Evolutionary conservation across 1,140 invertebrate genomes (phyloP), one percentile per base, ranked within the genome.

Genomic region (Ceratosolen solmsi): DNA sequence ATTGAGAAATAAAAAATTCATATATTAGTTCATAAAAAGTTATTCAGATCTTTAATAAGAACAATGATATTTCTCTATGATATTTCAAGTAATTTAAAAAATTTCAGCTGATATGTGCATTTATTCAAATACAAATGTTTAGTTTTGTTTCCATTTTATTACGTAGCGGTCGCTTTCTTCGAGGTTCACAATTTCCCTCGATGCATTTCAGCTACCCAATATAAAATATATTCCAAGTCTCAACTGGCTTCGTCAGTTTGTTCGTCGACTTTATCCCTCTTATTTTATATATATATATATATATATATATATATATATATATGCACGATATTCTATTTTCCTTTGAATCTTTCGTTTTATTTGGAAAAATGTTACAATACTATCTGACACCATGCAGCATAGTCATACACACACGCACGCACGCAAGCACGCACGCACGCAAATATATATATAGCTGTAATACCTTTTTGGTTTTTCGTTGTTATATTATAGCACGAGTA

Each of bases 151-250:
- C 15, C 25, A 4, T 27, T 41, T 46, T 70, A 70, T 38, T 70
- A 0, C 11, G 5, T 25, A 9, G 8, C 41, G 4, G 5, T n/a
- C n/a, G 9, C 38, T 71, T 71, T 46, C 13, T 38, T 49, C 25
- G 4, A 1, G 5, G 49, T 30, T 30, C 20, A 56, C 58, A 77
- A 77, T 77, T 77, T 77, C n/a, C 58, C 15, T 22, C 33, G 74
- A 36, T 65, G n/a, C 65, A 76, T 65, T 70, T 58, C 30, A 78
- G 54, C 27, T 54, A 78, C 4, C 63, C 30, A 54, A 33, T 63
- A 63, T 63, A 60, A 68, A 70, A 70, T 78, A 78, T 70, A 70
- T 78, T 46, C 46, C 58, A 46, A 77, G 38, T 77, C 58, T 46
- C 74, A 27, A 25, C 46, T 72, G 13, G 5, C 25, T 25, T 72